Evolutionary conservation across 2,888 invertebrate species (phyloP).

Genomic region (Andrena hattorfiana): DNA sequence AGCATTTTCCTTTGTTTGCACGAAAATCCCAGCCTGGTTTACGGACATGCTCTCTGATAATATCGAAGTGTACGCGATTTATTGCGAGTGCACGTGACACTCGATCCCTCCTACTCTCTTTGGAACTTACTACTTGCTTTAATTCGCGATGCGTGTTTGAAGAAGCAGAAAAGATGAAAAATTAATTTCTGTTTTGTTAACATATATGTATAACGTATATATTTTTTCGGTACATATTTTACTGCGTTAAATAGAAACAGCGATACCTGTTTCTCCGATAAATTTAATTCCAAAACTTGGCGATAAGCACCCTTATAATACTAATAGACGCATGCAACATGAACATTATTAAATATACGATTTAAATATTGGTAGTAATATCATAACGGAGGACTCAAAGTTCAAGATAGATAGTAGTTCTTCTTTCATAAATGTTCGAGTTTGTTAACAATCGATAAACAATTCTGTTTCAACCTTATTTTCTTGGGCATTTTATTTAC

Average conservation of each 20-base stretch:
- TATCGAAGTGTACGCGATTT: constrained; percentile 17
- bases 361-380: constrained; percentile 33
- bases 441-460: constrained; percentile 12
- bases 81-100: constrained; percentile 4
- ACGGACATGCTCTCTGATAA: constrained; percentile 65
- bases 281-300: constrained; percentile 34
- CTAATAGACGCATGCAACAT: constrained; percentile 26
- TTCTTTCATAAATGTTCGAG: not conserved
- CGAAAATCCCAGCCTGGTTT: constrained; percentile 60
- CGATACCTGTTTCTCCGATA: not conserved
- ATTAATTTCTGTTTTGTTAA: not conserved
- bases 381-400: constrained; percentile 14
- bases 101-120: not conserved
- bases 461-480: constrained; percentile 13
- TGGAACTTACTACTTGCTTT: not conserved
- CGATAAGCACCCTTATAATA: constrained; percentile 26
- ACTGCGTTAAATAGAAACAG: constrained; percentile 21
- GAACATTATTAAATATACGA: constrained; percentile 40
- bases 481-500: constrained; percentile 37
- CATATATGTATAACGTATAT: too few relatives aligned
- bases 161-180: not conserved
- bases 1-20: constrained; percentile 74
- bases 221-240: constrained; percentile 1
- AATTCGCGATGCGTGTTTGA: not conserved
- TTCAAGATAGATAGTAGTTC: constrained; percentile 20